A percentile compares a stretch with the other conserved stretches of the same genome.
Conservation (phyloP, 2,113 vertebrate species). For the Sarotherodon lohbergeri region DNA sequence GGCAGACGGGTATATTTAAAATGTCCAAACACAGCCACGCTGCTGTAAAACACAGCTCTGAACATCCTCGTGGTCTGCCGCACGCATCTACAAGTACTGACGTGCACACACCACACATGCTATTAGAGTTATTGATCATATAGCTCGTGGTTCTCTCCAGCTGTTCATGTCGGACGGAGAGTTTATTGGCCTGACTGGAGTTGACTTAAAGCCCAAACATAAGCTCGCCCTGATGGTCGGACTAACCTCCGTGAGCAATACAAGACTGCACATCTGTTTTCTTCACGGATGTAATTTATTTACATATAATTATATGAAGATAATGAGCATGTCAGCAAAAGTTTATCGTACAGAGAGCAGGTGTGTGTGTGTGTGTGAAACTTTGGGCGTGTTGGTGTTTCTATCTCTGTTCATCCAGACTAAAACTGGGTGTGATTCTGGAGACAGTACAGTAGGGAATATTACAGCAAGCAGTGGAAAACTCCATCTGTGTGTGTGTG, state of each 20-base stretch:
- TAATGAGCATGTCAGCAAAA: neutral
- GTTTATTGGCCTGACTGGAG: neutral
- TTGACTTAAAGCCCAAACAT: conserved; percentile 11
- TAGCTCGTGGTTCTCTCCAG: neutral
- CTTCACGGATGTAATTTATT: neutral
- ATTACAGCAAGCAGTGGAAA: conserved; percentile 67
- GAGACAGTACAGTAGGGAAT: conserved; percentile 45
- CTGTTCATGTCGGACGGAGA: neutral
- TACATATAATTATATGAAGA: neutral
- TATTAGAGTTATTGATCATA: neutral
- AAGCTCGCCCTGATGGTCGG: neutral
- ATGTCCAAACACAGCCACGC: neutral
- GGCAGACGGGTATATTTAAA: neutral
- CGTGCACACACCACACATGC: neutral
- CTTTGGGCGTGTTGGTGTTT: neutral
- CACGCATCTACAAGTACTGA: neutral
- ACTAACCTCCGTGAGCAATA: neutral
- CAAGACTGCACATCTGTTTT: neutral
- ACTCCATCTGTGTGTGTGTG: conserved; percentile 33
- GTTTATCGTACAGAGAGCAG: neutral
- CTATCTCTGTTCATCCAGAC: neutral
- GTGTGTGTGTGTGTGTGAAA: neutral
- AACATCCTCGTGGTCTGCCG: neutral
- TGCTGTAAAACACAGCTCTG: conserved; percentile 6
- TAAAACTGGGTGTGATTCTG: conserved; percentile 40